Evolutionary conservation across 2,113 vertebrate genomes (phyloP).

Genomic region (Psephotus haematonotus): DNA sequence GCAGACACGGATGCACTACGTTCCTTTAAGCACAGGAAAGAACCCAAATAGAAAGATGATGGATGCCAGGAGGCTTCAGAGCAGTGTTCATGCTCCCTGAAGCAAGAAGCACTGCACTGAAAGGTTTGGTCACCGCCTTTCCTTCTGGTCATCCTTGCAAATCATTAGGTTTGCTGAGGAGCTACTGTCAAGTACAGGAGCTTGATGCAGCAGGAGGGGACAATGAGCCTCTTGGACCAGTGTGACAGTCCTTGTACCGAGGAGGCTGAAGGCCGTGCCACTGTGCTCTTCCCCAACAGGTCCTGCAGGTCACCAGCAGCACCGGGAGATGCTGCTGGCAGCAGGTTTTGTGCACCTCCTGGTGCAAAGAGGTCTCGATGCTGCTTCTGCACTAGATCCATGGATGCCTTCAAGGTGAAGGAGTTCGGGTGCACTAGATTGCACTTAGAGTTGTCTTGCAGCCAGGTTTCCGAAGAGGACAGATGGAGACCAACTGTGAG

Average conservation of each 20-base stretch:
- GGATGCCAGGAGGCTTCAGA: not conserved
- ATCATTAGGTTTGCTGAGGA: not conserved
- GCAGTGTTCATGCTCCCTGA: not conserved
- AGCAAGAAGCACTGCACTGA: not conserved
- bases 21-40: not conserved
- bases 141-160: not conserved
- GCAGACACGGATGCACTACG: not conserved
- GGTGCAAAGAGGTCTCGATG: rapidly evolving
- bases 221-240: not conserved
- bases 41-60: not conserved
- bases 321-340: not conserved
- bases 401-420: not conserved
- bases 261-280: not conserved
- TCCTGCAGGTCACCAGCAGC: not conserved
- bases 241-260: not conserved
- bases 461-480: not conserved
- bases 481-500: rapidly evolving
- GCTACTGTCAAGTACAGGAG: not conserved
- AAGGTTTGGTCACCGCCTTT: not conserved
- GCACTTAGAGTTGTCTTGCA: not conserved
- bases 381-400: not conserved
- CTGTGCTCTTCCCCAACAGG: not conserved
- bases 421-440: not conserved
- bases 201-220: not conserved
- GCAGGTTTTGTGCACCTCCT: not conserved